These are phyloP conservation scores for Andrena haemorrhoa DNA, from an alignment of 2,888 invertebrate genomes.

Conservation along the genomic window DNA sequence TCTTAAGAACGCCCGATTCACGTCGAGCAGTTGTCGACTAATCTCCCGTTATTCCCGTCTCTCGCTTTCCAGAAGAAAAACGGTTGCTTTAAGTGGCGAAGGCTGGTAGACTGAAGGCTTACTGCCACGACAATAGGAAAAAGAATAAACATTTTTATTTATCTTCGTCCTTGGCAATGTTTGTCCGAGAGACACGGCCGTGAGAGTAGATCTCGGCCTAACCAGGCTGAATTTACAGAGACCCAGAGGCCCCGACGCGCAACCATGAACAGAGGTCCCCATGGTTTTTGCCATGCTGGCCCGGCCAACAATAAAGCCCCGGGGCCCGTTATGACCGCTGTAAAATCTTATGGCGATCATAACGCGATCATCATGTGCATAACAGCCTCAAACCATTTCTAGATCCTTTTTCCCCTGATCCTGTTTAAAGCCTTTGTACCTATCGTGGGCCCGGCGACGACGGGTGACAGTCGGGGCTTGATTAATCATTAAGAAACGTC, in stretches of 20 bases:
- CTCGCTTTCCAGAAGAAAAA: background rate
- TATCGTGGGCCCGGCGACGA: constrained; percentile 20
- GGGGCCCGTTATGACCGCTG: constrained; percentile 77
- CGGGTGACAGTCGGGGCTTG: constrained; percentile 33
- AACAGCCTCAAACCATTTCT: constrained; percentile 63
- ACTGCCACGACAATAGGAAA: background rate
- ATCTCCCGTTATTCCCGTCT: background rate
- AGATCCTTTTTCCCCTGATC: constrained; percentile 34
- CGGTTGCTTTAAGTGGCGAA: background rate
- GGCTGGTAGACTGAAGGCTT: background rate
- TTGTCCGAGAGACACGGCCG: constrained; percentile 34
- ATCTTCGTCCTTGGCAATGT: constrained; percentile 45
- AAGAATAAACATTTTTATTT: constrained; percentile 56
- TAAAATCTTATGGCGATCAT: constrained; percentile 82
- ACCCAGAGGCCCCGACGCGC: constrained; percentile 28
- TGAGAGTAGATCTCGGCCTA: constrained; percentile 45
- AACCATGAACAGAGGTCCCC: constrained; percentile 29
- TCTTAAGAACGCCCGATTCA: background rate
- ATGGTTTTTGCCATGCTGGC: constrained; percentile 61
- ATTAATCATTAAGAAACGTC: constrained; percentile 50
- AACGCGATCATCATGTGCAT: constrained; percentile 80
- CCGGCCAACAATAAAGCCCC: constrained; percentile 74
- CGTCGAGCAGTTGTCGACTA: background rate
- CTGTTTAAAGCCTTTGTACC: constrained; percentile 43
- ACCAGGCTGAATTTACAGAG: constrained; percentile 61